These are phyloP conservation scores for Dyspetes luteomarginatus DNA, from an alignment of 2,888 invertebrate species.

Conservation along the genomic window DNA sequence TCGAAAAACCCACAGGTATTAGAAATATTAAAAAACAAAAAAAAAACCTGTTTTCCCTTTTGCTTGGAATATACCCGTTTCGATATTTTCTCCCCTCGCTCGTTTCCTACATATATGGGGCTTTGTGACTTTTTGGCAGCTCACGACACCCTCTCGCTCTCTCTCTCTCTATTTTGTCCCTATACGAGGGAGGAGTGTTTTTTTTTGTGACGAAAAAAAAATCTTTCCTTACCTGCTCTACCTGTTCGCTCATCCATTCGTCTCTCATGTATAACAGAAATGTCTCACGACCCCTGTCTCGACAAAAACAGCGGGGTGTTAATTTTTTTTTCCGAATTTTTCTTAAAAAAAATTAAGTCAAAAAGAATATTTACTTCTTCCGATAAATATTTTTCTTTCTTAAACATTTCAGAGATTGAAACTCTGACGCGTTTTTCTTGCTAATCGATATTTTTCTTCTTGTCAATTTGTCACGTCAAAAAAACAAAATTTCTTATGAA, in stretches of 20 bases:
- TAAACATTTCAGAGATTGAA: no score
- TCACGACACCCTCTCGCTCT: conserved; percentile 29
- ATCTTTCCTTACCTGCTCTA: neutral
- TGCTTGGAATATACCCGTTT: no score
- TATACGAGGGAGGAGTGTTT: neutral
- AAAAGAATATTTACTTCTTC: no score
- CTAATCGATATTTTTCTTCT: neutral
- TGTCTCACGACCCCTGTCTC: neutral
- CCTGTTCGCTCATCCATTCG: neutral
- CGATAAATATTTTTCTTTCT: no score
- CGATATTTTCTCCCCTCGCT: no score
- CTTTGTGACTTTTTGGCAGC: conserved; percentile 53
- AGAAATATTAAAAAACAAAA: neutral
- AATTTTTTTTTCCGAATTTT: no score
- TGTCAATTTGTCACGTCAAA: conserved; percentile 17
- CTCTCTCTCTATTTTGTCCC: conserved; percentile 3
- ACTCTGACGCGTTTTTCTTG: no score
- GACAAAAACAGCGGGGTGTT: conserved; percentile 5
- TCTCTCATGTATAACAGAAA: no score
- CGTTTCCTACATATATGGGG: neutral
- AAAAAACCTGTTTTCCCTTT: conserved; percentile 57
- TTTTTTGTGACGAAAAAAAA: neutral
- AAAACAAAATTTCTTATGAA: no score
- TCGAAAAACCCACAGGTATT: conserved; percentile 15
- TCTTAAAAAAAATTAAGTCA: no score